phyloP scores from a whole-genome alignment of 2,113 vertebrate species.

The Scalopus aquaticus region DNA sequence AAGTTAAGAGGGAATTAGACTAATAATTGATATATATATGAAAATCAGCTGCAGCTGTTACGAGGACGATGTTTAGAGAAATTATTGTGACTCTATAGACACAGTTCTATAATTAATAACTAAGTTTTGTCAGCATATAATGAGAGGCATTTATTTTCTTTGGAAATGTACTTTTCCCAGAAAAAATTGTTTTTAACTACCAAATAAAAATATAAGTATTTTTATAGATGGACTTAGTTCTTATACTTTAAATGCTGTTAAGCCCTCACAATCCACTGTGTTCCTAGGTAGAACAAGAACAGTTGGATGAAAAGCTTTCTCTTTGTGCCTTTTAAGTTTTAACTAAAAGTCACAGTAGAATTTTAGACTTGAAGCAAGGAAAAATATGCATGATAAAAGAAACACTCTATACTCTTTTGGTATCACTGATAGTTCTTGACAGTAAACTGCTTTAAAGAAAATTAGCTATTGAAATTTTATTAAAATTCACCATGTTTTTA shows the following conservation, averaged over 20 bases:
- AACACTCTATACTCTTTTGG: not conserved
- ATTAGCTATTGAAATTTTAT: not conserved
- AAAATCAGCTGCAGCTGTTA: not conserved
- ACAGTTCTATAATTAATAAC: not conserved
- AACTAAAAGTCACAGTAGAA: not conserved
- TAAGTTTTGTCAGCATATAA: not conserved
- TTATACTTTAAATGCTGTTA: not conserved
- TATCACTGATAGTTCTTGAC: not conserved
- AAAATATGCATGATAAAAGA: not conserved
- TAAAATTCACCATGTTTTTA: conserved; percentile 22
- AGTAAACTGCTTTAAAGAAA: conserved; percentile 11
- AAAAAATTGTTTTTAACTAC: conserved; percentile 25
- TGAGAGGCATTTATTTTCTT: not conserved
- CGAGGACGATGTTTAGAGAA: not conserved
- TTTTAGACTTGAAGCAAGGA: not conserved
- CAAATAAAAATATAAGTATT: conserved; percentile 31
- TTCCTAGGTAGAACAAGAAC: not conserved
- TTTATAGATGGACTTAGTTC: not conserved
- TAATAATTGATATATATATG: not conserved
- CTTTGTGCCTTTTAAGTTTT: not conserved
- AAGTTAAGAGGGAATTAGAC: not conserved
- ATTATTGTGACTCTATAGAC: not conserved
- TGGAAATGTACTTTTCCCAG: not conserved
- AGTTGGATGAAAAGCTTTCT: conserved; percentile 33
- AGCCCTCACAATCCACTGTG: not conserved